Base-by-base conservation (phyloP, 2,888 invertebrate genomes). In the Apoda limacodes region DNA sequence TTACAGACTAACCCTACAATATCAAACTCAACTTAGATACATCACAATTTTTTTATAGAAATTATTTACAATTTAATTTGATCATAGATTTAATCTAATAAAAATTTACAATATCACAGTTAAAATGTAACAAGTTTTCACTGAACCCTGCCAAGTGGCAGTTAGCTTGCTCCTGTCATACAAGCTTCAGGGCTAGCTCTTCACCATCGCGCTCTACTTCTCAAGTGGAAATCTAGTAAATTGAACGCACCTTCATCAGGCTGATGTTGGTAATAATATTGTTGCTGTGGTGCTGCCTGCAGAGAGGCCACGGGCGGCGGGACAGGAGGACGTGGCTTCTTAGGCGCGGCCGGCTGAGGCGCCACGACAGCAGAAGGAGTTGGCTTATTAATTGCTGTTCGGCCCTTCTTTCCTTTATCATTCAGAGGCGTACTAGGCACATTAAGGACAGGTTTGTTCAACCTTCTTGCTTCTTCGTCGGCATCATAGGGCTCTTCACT, bases 401-500 rank as follows among this genome's bases (percentile, higher is more conserved):
- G 70, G 30, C 61, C 68, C 49, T 81, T 81, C 56, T 80, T 76
- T 36, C 64, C 66, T 50, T 81, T 78, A 45, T 82, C 80, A 42
- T 58, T 69, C 34, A 78, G 52, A 28, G 81, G 78, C 34, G 81
- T 67, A 47, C 71, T 74, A 41, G 82, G 82, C 64, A 82, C 82
- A 48, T 80, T 78, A 32, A 82, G 66, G 52, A 82, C 81, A 28
- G 82, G 76, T 62, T 80, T 78, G 48, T 72, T 74, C 39, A 75
- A 56, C 53, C 82, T 58, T 40, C 81, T 55, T 40, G 75, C 81
- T 50, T 83, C 71, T 58, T 82, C 70, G 44, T 75, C 69, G 35
- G 87, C 86, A 32, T 86, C 86, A 50, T 85, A 85, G 9, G 84
- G 83, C 47, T 88, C 88, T 37, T 87, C 87, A 12, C 83, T 83